These are phyloP conservation scores for Leptopilina syphax DNA, from an alignment of 2,888 invertebrate species.

Conservation along the genomic window DNA sequence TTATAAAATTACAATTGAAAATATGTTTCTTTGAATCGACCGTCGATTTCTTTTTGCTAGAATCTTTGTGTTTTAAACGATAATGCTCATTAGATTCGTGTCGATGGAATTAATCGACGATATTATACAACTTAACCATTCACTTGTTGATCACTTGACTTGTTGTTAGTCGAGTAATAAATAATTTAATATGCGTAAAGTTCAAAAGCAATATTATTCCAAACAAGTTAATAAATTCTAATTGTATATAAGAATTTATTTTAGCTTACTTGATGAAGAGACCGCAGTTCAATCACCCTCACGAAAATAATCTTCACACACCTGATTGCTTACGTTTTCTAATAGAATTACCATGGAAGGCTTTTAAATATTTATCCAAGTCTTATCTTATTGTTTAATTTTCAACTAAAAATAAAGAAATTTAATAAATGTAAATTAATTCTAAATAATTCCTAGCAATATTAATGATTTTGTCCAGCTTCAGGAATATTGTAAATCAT, in stretches of 20 bases:
- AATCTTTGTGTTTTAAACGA: slow-evolving; percentile 27
- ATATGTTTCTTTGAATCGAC: slow-evolving; percentile 18
- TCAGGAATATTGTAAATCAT: too few relatives aligned
- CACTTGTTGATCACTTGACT: slow-evolving; percentile 35
- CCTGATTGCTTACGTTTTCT: neutral
- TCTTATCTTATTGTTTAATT: too few relatives aligned
- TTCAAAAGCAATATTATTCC: slow-evolving; percentile 18
- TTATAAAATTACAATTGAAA: slow-evolving; percentile 39
- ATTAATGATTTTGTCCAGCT: neutral
- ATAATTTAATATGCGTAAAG: slow-evolving; percentile 34
- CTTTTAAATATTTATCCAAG: too few relatives aligned
- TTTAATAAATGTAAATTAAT: too few relatives aligned
- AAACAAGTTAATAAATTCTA: slow-evolving; percentile 13
- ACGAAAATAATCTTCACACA: neutral
- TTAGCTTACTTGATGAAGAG: neutral
- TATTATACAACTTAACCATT: slow-evolving; percentile 27
- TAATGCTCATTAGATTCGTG: slow-evolving; percentile 32
- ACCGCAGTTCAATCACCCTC: neutral
- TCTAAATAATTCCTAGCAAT: too few relatives aligned
- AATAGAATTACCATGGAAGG: neutral
- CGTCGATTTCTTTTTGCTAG: slow-evolving; percentile 16
- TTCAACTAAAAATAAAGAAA: too few relatives aligned
- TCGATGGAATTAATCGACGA: slow-evolving; percentile 34
- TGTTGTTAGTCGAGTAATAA: slow-evolving; percentile 30
- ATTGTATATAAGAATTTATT: neutral